A percentile compares a stretch with the other conserved stretches of the same genome.
Conservation (phyloP, 30 jellyfish, hydroid and myxozoan genomes). For the Pelagia noctiluca region DNA sequence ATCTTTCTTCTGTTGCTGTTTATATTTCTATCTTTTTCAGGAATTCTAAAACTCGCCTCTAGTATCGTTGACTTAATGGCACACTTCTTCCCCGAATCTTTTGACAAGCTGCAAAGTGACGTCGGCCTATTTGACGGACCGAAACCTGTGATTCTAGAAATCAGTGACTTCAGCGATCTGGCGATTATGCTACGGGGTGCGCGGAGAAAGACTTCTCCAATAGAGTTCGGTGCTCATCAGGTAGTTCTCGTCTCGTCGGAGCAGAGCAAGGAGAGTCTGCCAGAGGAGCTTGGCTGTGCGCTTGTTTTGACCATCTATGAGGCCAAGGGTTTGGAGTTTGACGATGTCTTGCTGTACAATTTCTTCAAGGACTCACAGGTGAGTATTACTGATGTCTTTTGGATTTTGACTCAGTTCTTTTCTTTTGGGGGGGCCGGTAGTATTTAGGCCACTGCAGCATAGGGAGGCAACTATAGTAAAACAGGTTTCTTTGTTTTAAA, state of each 20-base stretch:
- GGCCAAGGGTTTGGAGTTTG: constrained; percentile 94
- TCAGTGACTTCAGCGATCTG: constrained; percentile 74
- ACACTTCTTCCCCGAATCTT: constrained; percentile 77
- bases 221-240: constrained; percentile 97
- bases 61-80: constrained; percentile 69
- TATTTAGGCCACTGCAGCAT: no score
- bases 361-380: constrained; percentile 94
- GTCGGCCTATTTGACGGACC: constrained; percentile 93
- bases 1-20: no score
- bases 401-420: no score
- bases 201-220: constrained; percentile 81
- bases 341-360: constrained; percentile 90
- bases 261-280: constrained; percentile 77
- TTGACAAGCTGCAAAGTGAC: constrained; percentile 76
- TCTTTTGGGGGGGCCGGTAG: no score
- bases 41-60: constrained; percentile 79
- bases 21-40: no score
- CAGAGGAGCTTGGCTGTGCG: constrained; percentile 80
- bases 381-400: constrained; percentile 6
- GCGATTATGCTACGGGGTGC: constrained; percentile 84
- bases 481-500: no score
- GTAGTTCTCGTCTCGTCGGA: constrained; percentile 86
- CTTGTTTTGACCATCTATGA: constrained; percentile 81
- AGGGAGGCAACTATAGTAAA: no score
- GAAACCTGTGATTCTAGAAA: constrained; percentile 83